Conservation (phyloP, 2,113 vertebrate species). For the Cranoglanis bouderius region DNA sequence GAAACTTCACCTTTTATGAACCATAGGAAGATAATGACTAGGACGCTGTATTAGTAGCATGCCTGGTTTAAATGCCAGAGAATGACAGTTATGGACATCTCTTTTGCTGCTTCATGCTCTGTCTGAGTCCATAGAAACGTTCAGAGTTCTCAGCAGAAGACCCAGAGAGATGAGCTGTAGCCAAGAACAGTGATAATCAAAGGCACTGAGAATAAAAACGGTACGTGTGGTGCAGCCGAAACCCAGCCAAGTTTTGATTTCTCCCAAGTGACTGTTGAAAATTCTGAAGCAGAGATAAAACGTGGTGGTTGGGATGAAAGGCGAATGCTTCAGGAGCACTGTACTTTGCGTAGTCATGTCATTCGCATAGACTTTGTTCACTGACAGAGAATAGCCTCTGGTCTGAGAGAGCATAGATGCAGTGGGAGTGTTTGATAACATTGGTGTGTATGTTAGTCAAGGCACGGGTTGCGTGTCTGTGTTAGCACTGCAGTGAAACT, state of each 20-base stretch:
- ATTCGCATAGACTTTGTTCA: slow-evolving; percentile 62
- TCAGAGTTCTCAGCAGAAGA: slow-evolving; percentile 47
- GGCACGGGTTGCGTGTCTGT: slow-evolving; percentile 15
- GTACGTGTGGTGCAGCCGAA: slow-evolving; percentile 61
- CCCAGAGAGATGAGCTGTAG: slow-evolving; percentile 58
- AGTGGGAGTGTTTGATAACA: slow-evolving; percentile 8
- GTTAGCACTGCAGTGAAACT: slow-evolving; percentile 22
- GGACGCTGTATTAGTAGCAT: not conserved
- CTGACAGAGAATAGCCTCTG: slow-evolving; percentile 43
- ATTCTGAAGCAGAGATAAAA: slow-evolving; percentile 66
- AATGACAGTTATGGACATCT: slow-evolving; percentile 19
- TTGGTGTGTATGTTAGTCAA: slow-evolving; percentile 27
- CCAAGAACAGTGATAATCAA: slow-evolving; percentile 65
- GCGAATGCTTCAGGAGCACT: slow-evolving; percentile 59
- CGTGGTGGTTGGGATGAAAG: slow-evolving; percentile 73
- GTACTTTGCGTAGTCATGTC: slow-evolving; percentile 53
- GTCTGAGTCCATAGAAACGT: not conserved
- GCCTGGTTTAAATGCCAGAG: slow-evolving; percentile 22
- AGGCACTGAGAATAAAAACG: slow-evolving; percentile 59
- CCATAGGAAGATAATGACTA: slow-evolving; percentile 3
- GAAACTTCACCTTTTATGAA: not conserved
- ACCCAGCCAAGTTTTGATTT: slow-evolving; percentile 70
- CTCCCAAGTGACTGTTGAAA: slow-evolving; percentile 52
- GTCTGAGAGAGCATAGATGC: not conserved
- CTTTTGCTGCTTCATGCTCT: slow-evolving; percentile 2